phyloP scores from a whole-genome alignment of 2,113 vertebrate species.

The Tretioscincus oriximinensis region DNA sequence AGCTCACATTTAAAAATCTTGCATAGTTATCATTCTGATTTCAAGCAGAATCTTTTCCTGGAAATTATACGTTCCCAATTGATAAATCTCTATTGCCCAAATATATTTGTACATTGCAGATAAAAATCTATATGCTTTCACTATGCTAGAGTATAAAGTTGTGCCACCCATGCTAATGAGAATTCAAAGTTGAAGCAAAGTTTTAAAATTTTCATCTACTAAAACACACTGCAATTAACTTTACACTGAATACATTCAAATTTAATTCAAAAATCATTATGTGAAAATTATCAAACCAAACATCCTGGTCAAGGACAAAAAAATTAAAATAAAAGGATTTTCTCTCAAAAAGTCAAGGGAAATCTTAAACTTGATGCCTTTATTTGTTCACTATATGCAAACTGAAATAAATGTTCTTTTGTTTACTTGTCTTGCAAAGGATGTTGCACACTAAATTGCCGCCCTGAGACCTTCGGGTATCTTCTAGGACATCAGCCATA shows the following conservation, averaged over 20 bases:
- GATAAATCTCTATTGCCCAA: no score
- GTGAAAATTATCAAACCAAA: constrained; percentile 15
- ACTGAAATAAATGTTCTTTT: not conserved
- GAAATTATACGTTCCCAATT: no score
- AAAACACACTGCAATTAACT: not conserved
- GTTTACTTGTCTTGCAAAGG: not conserved
- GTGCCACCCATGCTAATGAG: no score
- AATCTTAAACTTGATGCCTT: not conserved
- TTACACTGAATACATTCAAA: not conserved
- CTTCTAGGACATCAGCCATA: no score
- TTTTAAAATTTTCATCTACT: not conserved
- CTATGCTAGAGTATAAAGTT: no score
- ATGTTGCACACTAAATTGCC: no score
- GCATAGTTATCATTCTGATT: no score
- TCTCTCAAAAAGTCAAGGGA: not conserved
- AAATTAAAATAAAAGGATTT: not conserved
- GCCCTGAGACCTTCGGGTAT: no score
- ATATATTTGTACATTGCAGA: no score
- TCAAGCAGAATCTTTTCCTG: no score
- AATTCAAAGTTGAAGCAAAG: constrained; percentile 9
- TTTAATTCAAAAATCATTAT: constrained; percentile 14
- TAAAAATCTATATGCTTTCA: no score
- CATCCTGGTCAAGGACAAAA: not conserved
- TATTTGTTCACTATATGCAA: not conserved
- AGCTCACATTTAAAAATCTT: no score